Base-by-base conservation (phyloP, 2,888 invertebrate genomes). In the Orchesellides sinensis region DNA sequence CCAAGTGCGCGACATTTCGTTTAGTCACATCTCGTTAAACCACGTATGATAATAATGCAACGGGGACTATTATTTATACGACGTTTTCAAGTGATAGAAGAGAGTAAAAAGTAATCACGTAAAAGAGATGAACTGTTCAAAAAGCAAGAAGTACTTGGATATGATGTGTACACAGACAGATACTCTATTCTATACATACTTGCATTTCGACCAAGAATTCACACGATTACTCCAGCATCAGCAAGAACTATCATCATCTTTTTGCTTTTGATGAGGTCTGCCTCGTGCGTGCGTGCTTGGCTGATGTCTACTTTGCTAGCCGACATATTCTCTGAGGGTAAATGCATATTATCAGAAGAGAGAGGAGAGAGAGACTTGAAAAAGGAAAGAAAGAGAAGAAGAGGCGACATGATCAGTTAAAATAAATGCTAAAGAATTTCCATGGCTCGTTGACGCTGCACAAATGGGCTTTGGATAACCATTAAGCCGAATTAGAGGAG, bases 401-500 rank as follows among this genome's bases (percentile, higher is more conserved):
- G 70, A 72, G 73, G 73, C 68, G 81, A 69, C 68, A 69, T 59
- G 61, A 81, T 81, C 68, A 81, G 81, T 81, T 81, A 81, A 81
- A 81, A 80, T 80, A 80, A 80, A 81, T 54, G 81, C 69, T 68
- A 68, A 81, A 74, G 81, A 81, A 81, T 81, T 81, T 74, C 74
- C 74, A 81, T 81, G 81, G 81, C 81, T 81, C 81, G 81, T 81
- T 81, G 81, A 81, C 74, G 81, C 69, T 74, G 81, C 81, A 81
- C 81, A 81, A 81, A 81, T 81, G 74, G 74, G 81, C 81, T 74
- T 81, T 81, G 81, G 81, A 81, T 81, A 81, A 81, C 74, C 74
- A 81, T 74, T 81, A 81, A 81, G 81, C 74, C 81, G 73, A 83
- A 83, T 83, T 83, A 83, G 65, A 66, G 73, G 77, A 77, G 72